These are phyloP conservation scores for Rhingia campestris DNA, from an alignment of 2,888 invertebrate genomes.

Conservation along the genomic window DNA sequence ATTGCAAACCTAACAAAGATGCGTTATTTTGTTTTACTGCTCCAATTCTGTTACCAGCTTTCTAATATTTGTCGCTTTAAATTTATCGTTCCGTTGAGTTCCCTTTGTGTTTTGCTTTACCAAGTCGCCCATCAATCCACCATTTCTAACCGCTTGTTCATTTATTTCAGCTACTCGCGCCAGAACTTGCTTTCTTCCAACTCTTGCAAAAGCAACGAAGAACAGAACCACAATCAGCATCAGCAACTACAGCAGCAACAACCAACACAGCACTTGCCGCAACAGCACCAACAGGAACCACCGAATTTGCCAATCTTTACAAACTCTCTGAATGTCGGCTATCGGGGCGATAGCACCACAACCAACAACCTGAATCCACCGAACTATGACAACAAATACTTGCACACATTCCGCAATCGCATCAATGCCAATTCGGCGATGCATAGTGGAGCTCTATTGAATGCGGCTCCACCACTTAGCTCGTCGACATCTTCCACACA, in stretches of 20 bases:
- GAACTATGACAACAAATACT: constrained; percentile 81
- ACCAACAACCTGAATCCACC: constrained; percentile 84
- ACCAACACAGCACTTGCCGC: constrained; percentile 68
- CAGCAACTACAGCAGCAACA: constrained; percentile 80
- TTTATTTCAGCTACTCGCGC: constrained; percentile 90
- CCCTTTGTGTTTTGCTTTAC: constrained; percentile 8
- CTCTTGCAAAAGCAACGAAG: constrained; percentile 88
- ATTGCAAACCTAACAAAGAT: constrained; percentile 41
- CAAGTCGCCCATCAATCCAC: background rate
- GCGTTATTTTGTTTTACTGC: constrained; percentile 16
- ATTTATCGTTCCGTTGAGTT: background rate
- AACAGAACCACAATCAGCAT: constrained; percentile 85
- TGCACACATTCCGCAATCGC: constrained; percentile 76
- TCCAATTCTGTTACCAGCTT: constrained; percentile 1
- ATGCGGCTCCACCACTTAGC: constrained; percentile 26
- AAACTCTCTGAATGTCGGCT: constrained; percentile 68
- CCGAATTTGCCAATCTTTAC: constrained; percentile 56
- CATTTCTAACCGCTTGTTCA: constrained; percentile 55
- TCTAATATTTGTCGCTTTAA: constrained; percentile 53
- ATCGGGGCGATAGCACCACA: constrained; percentile 78
- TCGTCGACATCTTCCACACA: constrained; percentile 69
- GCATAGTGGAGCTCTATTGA: constrained; percentile 25
- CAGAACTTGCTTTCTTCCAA: constrained; percentile 92
- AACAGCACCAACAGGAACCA: constrained; percentile 74
- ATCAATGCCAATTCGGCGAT: constrained; percentile 67